A percentile compares a stretch with the other conserved stretches of the same genome.
Conservation (phyloP, 2,113 vertebrate species). For the Prunella himalayana region DNA sequence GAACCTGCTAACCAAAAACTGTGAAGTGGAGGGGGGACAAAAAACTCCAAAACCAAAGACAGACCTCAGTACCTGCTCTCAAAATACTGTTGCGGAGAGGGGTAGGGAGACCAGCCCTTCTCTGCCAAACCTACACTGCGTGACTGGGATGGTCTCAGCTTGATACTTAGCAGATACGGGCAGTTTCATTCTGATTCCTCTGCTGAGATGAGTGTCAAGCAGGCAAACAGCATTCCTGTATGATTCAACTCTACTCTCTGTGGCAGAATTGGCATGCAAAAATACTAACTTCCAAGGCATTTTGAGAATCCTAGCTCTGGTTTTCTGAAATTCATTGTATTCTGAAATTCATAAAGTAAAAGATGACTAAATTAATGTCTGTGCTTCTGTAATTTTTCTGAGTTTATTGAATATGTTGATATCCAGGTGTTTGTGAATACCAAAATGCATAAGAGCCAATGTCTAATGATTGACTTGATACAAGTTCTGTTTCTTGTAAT, state of each 20-base stretch:
- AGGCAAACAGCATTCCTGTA: not conserved
- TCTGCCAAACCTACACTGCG: not conserved
- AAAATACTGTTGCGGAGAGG: not conserved
- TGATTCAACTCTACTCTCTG: not conserved
- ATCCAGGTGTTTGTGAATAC: not conserved
- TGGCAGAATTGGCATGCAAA: not conserved
- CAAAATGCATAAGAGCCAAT: not conserved
- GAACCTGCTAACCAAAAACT: not conserved
- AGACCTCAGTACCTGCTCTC: not conserved
- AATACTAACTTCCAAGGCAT: not conserved
- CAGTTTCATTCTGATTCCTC: not conserved
- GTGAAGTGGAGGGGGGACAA: accelerated
- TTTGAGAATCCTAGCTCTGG: not conserved
- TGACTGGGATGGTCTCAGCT: not conserved
- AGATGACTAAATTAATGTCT: not conserved
- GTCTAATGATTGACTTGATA: not conserved
- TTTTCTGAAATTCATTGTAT: not conserved
- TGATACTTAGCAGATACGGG: accelerated
- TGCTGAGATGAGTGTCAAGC: not conserved
- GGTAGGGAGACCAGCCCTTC: not conserved
- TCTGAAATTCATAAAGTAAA: not conserved
- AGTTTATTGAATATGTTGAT: not conserved
- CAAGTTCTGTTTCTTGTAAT: not conserved
- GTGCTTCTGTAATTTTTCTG: not conserved
- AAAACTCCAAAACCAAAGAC: accelerated